Evolutionary conservation across 2,888 invertebrate species (phyloP).

Genomic region (Drosophila sordidula): DNA sequence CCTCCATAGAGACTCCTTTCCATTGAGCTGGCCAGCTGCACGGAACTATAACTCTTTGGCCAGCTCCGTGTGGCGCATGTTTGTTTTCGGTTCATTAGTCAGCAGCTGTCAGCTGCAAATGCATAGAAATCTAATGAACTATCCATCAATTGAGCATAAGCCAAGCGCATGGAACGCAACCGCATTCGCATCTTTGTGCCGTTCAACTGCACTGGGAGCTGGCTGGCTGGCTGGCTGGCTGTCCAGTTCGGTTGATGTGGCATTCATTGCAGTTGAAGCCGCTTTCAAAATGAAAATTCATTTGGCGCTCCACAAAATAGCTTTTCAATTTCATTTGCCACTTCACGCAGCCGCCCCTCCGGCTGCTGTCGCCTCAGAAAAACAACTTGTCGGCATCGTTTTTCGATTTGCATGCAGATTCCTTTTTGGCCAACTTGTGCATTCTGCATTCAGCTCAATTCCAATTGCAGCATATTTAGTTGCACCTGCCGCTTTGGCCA

Average conservation of each 20-base stretch:
- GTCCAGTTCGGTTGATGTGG: constrained; percentile 15
- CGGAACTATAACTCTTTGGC: background rate
- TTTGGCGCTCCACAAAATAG: constrained; percentile 55
- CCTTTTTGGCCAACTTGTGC: constrained; percentile 11
- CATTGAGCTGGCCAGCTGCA: background rate
- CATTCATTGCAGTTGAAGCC: constrained; percentile 18
- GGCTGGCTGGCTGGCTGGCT: constrained; percentile 10
- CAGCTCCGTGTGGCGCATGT: constrained; percentile 8
- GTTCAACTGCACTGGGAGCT: constrained; percentile 23
- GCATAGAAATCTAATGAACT: constrained; percentile 31
- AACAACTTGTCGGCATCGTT: constrained; percentile 47
- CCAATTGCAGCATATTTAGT: constrained; percentile 57
- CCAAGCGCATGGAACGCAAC: constrained; percentile 5
- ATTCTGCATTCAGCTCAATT: constrained; percentile 43
- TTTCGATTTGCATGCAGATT: constrained; percentile 55
- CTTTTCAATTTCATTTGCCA: constrained; percentile 51
- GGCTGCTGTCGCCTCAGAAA: constrained; percentile 4
- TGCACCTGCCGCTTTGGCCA: constrained; percentile 47
- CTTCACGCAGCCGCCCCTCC: background rate
- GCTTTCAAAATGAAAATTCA: constrained; percentile 41
- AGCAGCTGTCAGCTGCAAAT: constrained; percentile 21
- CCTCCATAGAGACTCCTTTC: background rate
- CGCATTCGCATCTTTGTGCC: constrained; percentile 1
- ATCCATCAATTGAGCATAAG: constrained; percentile 24
- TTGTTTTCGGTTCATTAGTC: constrained; percentile 38